phyloP scores from a whole-genome alignment of 2,888 invertebrate species.

The Marasmarcha lunaedactyla region DNA sequence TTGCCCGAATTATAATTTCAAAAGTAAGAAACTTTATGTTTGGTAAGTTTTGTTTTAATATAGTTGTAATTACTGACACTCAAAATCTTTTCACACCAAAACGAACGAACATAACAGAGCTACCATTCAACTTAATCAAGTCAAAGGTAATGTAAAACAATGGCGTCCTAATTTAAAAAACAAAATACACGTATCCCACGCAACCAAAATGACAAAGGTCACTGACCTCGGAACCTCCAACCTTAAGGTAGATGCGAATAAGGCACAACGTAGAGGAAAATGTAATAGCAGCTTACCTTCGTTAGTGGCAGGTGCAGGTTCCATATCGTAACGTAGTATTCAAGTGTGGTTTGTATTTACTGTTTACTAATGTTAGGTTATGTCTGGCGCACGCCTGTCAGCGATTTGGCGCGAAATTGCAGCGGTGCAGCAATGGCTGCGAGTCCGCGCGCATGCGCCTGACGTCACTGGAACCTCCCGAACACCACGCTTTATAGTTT shows the following conservation, averaged over 20 bases:
- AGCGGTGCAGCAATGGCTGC: conserved; percentile 30
- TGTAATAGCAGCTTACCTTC: not conserved
- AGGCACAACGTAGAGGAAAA: not conserved
- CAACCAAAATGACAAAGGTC: conserved; percentile 27
- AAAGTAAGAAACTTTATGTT: too few species aligned
- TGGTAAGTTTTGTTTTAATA: too few species aligned
- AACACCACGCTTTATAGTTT: conserved; percentile 20
- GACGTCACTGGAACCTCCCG: conserved; percentile 44
- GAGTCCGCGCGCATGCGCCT: conserved; percentile 54
- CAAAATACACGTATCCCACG: conserved; percentile 9
- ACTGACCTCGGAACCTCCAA: conserved; percentile 21
- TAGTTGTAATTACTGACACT: too few species aligned
- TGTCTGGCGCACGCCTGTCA: conserved; percentile 40
- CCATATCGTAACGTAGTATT: not conserved
- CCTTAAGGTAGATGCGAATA: conserved; percentile 15
- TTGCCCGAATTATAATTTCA: too few species aligned
- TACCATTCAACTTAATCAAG: too few species aligned
- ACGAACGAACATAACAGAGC: too few species aligned
- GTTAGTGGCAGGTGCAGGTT: not conserved
- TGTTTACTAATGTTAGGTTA: conserved; percentile 31
- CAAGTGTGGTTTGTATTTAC: not conserved
- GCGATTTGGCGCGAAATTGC: conserved; percentile 60
- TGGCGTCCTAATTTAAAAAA: too few species aligned
- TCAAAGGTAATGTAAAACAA: too few species aligned
- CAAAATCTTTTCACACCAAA: too few species aligned